Percentiles rank a stretch among this genome's conserved stretches.
These are phyloP conservation scores for Mystacides longicornis DNA, from an alignment of 2,888 invertebrate genomes.

Conservation along the genomic window DNA sequence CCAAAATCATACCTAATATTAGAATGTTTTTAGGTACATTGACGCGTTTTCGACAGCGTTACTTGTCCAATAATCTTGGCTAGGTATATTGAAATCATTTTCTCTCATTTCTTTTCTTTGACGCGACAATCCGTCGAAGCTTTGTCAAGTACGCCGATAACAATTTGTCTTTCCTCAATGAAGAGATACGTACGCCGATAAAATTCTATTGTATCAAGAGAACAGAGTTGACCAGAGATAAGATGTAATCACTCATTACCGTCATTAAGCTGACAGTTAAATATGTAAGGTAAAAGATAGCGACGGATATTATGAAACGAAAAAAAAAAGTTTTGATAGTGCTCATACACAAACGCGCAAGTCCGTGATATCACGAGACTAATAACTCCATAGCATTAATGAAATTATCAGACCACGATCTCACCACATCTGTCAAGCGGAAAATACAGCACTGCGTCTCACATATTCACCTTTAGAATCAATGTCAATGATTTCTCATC, in stretches of 20 bases:
- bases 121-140: background rate
- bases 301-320: too few relatives aligned
- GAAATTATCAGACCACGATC: conserved; percentile 20
- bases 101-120: background rate
- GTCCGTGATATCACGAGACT: too few relatives aligned
- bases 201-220: background rate
- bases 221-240: background rate
- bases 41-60: too few relatives aligned
- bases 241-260: conserved; percentile 1
- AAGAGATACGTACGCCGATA: too few relatives aligned
- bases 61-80: too few relatives aligned
- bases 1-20: too few relatives aligned
- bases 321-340: too few relatives aligned
- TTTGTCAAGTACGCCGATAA: background rate
- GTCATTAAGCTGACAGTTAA: background rate
- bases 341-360: too few relatives aligned
- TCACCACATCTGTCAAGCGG: conserved; percentile 14
- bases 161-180: background rate
- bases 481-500: background rate
- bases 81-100: too few relatives aligned
- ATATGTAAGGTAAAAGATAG: too few relatives aligned
- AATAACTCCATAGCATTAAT: conserved; percentile 17
- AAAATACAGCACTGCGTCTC: conserved; percentile 2
- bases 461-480: background rate
- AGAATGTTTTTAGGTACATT: too few relatives aligned